Evolutionary conservation across 2,797 vertebrate genomes (phyloP).

Genomic region (Anas acuta): DNA sequence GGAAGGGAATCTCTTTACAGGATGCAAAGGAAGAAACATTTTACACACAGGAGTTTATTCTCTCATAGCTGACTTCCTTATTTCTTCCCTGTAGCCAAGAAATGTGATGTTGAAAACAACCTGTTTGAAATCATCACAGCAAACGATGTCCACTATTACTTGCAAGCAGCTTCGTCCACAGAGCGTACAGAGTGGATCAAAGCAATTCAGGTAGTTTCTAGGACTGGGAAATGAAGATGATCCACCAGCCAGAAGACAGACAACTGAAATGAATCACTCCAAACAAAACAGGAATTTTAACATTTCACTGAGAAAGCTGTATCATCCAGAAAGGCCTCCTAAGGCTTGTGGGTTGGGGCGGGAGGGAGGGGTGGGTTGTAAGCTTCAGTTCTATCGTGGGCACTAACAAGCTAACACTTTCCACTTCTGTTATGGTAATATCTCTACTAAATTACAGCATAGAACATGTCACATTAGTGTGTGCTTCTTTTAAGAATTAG

Average conservation of each 20-base stretch:
- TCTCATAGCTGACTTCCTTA: not conserved
- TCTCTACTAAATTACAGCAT: not conserved
- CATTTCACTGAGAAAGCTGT: not conserved
- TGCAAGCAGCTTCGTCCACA: constrained; percentile 88
- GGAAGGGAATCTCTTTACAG: not conserved
- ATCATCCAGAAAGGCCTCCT: not conserved
- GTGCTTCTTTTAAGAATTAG: not conserved
- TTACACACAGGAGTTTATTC: not conserved
- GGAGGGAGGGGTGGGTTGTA: not conserved
- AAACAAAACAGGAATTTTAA: not conserved
- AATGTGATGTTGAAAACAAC: constrained; percentile 85
- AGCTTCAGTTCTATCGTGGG: not conserved
- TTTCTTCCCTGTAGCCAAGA: constrained; percentile 82
- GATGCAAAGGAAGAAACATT: not conserved
- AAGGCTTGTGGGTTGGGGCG: not conserved
- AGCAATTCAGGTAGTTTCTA: constrained; percentile 88
- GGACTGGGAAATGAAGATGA: constrained; percentile 87
- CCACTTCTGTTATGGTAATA: not conserved
- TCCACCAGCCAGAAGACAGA: not conserved
- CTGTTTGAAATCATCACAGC: constrained; percentile 98
- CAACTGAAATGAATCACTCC: not conserved
- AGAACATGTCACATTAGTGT: not conserved
- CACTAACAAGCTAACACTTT: constrained; percentile 38
- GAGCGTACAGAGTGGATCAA: constrained; percentile 96
- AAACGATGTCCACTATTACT: constrained; percentile 89